Conservation (phyloP, 2,888 invertebrate genomes). For the Himalopsyche japonica region DNA sequence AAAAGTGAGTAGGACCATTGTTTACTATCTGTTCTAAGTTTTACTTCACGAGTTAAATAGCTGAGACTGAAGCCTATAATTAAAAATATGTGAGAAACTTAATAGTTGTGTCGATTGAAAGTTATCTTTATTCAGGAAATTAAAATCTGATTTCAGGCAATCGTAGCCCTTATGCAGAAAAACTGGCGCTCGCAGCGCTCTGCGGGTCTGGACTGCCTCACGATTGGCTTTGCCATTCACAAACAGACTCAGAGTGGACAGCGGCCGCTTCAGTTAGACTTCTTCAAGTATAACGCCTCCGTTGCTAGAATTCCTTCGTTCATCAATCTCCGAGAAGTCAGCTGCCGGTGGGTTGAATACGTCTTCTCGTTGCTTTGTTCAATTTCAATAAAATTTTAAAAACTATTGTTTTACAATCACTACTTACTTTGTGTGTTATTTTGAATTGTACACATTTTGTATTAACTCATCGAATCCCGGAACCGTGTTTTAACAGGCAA, state of each 20-base stretch:
- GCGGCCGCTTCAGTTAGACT: constrained; percentile 79
- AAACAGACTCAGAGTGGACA: constrained; percentile 59
- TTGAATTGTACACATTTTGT: too few species aligned
- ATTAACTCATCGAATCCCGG: too few species aligned
- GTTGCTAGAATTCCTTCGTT: constrained; percentile 91
- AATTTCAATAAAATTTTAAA: too few species aligned
- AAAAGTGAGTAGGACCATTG: too few species aligned
- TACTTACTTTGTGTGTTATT: too few species aligned
- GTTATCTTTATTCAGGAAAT: neutral
- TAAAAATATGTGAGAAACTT: too few species aligned
- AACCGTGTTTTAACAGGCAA: too few species aligned
- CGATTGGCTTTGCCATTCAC: constrained; percentile 96
- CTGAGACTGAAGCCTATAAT: too few species aligned
- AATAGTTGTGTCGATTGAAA: too few species aligned
- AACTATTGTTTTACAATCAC: too few species aligned
- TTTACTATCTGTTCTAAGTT: too few species aligned
- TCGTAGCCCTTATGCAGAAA: constrained; percentile 95
- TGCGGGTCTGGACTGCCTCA: constrained; percentile 88
- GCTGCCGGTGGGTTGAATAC: constrained; percentile 52
- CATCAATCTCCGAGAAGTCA: constrained; percentile 93
- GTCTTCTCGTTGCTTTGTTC: neutral
- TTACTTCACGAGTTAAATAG: too few species aligned
- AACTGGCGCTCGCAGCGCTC: constrained; percentile 87
- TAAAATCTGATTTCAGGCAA: constrained; percentile 52
- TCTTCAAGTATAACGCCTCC: constrained; percentile 94